Evolutionary conservation across 2,888 invertebrate species (phyloP), one percentile per base, ranked within the genome.

Genomic region (Acronicta psi): DNA sequence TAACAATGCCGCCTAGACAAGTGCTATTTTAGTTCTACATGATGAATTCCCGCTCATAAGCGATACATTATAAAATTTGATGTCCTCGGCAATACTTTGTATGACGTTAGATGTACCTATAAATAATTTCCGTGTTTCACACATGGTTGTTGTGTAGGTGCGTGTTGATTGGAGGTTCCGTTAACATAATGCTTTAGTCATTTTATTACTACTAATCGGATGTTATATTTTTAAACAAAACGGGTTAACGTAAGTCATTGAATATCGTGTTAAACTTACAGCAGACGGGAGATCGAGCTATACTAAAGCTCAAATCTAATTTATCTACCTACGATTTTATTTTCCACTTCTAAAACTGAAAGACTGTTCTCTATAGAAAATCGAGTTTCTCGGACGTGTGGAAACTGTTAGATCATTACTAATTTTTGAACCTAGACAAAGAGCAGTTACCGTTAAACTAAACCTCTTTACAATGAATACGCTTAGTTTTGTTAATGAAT

Each of bases 81-180:
- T 57, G 65, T 69, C 75, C 65, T 79, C 61, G 66, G 34, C 53
- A 50, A 59, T 60, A 55, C 36, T 60, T 52, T 49, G 47, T 54
- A 37, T 61, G 58, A 69, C 64, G 62, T 69, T 60, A 68, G 65
- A 73, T 34, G 3, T 10, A 11, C 29, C 34, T 13, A n/a, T 71
- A 73, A 73, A 77, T 79, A 77, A 78, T 82, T 81, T 85, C 82
- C 83, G 80, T 78, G 76, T 81, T 80, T 81, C 80, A 80, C 81
- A 83, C 78, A 80, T 75, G 64, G 63, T 58, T 59, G 60, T 59
- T 46, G 78, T 69, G 84, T 82, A 77, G 83, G 84, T 79, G 73
- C 51, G 53, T 50, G 59, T 71, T 80, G 59, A 71, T 75, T 50
- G 18, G 43, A 62, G 42, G 55, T 59, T 58, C 55, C 65, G 57